A percentile compares a stretch with the other conserved stretches of the same genome.
These are phyloP conservation scores for Garra rufa DNA, from an alignment of 2,113 vertebrate species.

Conservation along the genomic window DNA sequence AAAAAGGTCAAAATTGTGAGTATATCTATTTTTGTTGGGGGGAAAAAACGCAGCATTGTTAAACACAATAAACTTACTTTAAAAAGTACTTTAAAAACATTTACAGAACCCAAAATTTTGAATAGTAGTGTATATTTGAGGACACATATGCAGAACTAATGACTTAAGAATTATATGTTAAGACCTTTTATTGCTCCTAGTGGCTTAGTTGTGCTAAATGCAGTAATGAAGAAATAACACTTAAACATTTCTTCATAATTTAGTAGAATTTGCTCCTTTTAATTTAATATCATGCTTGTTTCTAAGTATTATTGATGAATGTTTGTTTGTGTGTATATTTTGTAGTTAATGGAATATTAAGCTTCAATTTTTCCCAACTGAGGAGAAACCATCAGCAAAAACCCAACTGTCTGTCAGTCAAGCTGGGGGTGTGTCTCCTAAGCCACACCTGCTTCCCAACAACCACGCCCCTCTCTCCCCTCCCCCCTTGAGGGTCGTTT, in stretches of 20 bases:
- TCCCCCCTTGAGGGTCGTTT: conserved; percentile 27
- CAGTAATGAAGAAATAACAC: background rate
- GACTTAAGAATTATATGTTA: background rate
- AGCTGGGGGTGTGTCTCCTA: conserved; percentile 34
- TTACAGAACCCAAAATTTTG: too few relatives aligned
- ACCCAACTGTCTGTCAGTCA: conserved; percentile 61
- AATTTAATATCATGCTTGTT: conserved; percentile 16
- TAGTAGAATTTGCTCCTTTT: background rate
- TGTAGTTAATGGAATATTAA: conserved; percentile 73
- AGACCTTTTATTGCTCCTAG: background rate
- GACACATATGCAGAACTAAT: background rate
- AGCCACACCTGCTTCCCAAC: conserved; percentile 25
- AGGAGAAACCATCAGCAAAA: conserved; percentile 67
- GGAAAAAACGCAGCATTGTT: too few relatives aligned
- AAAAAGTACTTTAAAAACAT: too few relatives aligned
- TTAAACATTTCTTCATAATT: background rate
- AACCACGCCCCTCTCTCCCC: background rate
- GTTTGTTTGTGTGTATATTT: conserved; percentile 21
- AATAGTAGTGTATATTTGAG: background rate
- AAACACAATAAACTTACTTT: too few relatives aligned
- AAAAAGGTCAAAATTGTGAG: too few relatives aligned
- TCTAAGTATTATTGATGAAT: conserved; percentile 13
- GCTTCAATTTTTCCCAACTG: conserved; percentile 52
- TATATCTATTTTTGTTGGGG: too few relatives aligned
- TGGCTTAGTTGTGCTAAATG: background rate